These are phyloP conservation scores for Myotis brandtii DNA, from an alignment of 2,113 vertebrate genomes.

Conservation along the genomic window DNA sequence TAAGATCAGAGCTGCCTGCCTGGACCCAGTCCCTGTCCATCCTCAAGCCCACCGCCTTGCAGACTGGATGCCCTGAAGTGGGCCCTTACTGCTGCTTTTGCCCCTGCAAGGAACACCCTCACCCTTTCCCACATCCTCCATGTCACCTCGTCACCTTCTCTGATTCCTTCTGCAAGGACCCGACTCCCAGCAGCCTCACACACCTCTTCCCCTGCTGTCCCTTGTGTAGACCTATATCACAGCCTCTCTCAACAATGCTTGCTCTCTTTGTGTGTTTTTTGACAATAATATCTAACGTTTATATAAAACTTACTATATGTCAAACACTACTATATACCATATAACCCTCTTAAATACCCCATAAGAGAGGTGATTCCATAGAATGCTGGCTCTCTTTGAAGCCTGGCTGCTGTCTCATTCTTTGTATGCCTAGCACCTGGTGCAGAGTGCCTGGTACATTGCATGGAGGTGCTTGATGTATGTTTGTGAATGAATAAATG, in stretches of 20 bases:
- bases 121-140: not conserved
- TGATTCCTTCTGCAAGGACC: not conserved
- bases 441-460: not conserved
- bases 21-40: not conserved
- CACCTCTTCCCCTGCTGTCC: accelerated
- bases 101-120: not conserved
- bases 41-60: not conserved
- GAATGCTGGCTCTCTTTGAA: not conserved
- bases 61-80: not conserved
- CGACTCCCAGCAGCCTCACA: accelerated
- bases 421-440: not conserved
- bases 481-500: not conserved
- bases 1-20: not conserved
- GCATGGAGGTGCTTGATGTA: not conserved
- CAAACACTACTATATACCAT: too few relatives aligned
- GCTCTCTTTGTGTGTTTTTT: not conserved
- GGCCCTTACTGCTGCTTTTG: not conserved
- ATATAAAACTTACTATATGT: too few relatives aligned
- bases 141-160: not conserved
- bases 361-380: too few relatives aligned
- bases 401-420: not conserved
- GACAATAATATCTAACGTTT: too few relatives aligned
- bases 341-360: too few relatives aligned
- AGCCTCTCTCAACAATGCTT: not conserved
- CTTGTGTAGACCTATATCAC: not conserved